Base-by-base conservation (phyloP, 2,888 invertebrate genomes). In the Buathra laborator region DNA sequence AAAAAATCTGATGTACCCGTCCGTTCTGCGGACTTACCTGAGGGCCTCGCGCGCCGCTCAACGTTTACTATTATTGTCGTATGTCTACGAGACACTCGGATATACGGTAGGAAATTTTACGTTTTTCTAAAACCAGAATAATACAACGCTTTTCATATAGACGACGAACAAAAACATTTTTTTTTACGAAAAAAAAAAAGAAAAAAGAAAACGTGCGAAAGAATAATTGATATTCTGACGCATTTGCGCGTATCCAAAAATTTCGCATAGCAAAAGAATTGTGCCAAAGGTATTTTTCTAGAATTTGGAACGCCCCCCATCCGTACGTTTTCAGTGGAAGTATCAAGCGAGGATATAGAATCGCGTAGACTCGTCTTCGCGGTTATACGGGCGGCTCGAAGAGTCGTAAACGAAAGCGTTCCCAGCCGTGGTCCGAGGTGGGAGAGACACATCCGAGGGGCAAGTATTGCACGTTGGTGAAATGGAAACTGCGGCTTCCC, bases 401-500 rank as follows among this genome's bases (percentile, higher is more conserved):
- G 84, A 89, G 89, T 90, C 90, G 90, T 91, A 91, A 92, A 90
- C 86, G 89, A 76, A 86, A 87, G 79, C 86, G 88, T 83, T 86
- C 75, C 83, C 51, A 51, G 44, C 59, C 43, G 75, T 85, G 51
- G 83, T 84, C 84, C 86, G 86, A 86, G 68, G 29, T 62, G 59
- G 44, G 48, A 74, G 71, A 37, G 86, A 87, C 83, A 87, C 80
- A 86, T 88, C 83, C 86, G 81, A 79, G 53, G 24, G 56, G 53
- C 16, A 19, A 16, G 43, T 29, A 51, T 56, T 75, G 88, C 86
- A 88, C 88, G 87, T 87, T 87, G 89, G 87, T 90, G 88, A 90
- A 90, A 90, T 91, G 90, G 88, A 90, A 91, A 91, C 90, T 86
- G 88, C 86, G 81, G 77, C 77, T 81, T 81, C 72, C 68, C 84